Base-by-base conservation (phyloP, 1,140 invertebrate genomes). In the Drosophila repleta region DNA sequence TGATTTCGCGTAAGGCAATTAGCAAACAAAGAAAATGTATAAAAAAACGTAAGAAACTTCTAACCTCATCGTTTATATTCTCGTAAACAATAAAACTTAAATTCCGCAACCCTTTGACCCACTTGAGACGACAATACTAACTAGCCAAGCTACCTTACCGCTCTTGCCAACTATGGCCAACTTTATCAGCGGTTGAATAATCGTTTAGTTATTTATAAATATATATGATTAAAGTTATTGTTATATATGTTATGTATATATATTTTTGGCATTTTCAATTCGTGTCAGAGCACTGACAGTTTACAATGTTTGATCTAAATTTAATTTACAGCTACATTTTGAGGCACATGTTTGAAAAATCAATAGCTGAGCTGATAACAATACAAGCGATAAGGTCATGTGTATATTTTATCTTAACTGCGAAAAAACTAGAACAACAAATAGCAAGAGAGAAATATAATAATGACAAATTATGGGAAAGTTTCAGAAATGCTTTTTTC, bases 301-400 rank as follows among this genome's bases (percentile, higher is more conserved):
- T 57, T 17, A 26, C 13, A 39, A 58, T 43, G 17, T 32, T 24
- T 20, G 10, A 26, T 35, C 26, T 15, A 8, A 37, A 26, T 53
- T 52, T 10, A 37, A 41, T 58, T 61, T 29, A 1, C 8, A 29
- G 1, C 29, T 29, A 29, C 29, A 29, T 29, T 7, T 8, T 37
- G 4, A 26, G 35, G 13, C 57, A 26, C 48, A 46, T 52, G 57
- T 43, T 57, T 48, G 10, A 24, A 0, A 57, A 57, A 57, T 39
- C 35, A 29, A 11, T 15, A 26, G n/a, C n/a, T 11, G 3, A 35
- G 11, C 13, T 39, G 37, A 68, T 52, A 61, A 35, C 26, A 32
- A 29, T 11, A 7, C 26, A 35, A 26, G 43, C 26, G 66, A 69
- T 62, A 63, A 63, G 58, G 41, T 46, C 32, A 20, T 21, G 11